These are phyloP conservation scores for Crocuta crocuta DNA, from an alignment of 2,113 vertebrate species.

Conservation along the genomic window DNA sequence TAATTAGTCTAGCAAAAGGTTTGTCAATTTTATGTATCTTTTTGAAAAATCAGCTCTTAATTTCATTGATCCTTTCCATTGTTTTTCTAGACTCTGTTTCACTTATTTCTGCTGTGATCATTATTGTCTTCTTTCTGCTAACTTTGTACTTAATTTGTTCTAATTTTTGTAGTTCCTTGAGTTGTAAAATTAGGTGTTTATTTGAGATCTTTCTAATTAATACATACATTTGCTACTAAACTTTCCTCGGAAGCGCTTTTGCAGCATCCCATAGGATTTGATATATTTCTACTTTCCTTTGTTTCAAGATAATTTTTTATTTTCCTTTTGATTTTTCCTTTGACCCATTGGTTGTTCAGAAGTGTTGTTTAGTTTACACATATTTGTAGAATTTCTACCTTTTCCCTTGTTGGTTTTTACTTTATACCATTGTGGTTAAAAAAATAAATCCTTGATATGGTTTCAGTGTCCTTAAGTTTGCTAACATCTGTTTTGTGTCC, in stretches of 20 bases:
- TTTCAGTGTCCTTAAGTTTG: background rate
- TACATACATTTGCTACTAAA: background rate
- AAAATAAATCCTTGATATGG: too few species aligned
- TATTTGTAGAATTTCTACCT: background rate
- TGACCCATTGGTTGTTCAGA: background rate
- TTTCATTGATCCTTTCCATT: background rate
- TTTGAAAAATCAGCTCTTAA: background rate
- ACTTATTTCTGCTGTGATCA: background rate
- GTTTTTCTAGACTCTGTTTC: background rate
- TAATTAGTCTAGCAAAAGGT: background rate
- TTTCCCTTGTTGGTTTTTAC: background rate
- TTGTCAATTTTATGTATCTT: background rate
- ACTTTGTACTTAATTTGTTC: background rate
- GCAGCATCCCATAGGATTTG: background rate
- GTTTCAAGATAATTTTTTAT: background rate
- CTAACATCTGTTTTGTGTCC: background rate
- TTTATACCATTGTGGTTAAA: background rate
- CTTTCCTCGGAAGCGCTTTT: background rate
- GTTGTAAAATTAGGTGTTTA: background rate
- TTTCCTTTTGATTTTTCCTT: background rate
- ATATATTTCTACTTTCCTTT: background rate
- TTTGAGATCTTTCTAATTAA: background rate
- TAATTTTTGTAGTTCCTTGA: background rate
- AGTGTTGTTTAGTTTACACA: background rate
- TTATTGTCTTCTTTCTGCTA: background rate